These are phyloP conservation scores for Stegana nigrithorax DNA, from an alignment of 2,888 invertebrate species.

Conservation along the genomic window DNA sequence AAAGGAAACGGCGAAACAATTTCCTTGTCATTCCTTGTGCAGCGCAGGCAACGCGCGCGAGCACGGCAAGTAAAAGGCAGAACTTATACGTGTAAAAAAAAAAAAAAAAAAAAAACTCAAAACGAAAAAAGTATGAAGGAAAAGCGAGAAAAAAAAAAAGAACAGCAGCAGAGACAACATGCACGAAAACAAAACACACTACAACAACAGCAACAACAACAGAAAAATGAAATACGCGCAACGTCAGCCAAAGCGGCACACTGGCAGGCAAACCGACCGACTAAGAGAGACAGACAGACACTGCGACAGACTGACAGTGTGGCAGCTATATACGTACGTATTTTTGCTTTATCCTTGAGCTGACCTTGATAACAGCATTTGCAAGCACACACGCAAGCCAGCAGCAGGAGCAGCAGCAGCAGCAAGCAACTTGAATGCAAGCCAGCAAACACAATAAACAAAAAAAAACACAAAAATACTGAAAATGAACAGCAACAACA, in stretches of 20 bases:
- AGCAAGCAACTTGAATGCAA: conserved; percentile 11
- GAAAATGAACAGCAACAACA: no score
- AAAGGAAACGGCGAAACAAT: conserved; percentile 26
- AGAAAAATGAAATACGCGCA: conserved; percentile 17
- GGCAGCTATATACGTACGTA: conserved; percentile 51
- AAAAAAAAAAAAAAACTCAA: conserved; percentile 41
- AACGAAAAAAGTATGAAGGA: conserved; percentile 24
- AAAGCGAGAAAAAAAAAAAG: no score
- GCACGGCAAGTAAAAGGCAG: no score
- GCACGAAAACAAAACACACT: no score
- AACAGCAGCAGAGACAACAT: no score
- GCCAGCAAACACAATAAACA: no score
- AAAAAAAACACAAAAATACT: no score
- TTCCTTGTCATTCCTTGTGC: conserved; percentile 39
- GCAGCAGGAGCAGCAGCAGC: conserved; percentile 22
- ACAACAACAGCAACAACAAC: no score
- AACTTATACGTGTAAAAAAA: no score
- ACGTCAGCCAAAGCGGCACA: neutral
- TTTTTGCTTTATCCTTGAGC: conserved; percentile 57
- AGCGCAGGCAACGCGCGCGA: no score
- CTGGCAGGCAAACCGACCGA: no score
- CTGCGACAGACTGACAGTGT: neutral
- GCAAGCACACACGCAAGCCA: no score
- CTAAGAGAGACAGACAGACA: conserved; percentile 3
- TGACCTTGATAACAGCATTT: conserved; percentile 49